phyloP scores from a whole-genome alignment of 2,888 invertebrate genomes.

The Sesia bembeciformis region DNA sequence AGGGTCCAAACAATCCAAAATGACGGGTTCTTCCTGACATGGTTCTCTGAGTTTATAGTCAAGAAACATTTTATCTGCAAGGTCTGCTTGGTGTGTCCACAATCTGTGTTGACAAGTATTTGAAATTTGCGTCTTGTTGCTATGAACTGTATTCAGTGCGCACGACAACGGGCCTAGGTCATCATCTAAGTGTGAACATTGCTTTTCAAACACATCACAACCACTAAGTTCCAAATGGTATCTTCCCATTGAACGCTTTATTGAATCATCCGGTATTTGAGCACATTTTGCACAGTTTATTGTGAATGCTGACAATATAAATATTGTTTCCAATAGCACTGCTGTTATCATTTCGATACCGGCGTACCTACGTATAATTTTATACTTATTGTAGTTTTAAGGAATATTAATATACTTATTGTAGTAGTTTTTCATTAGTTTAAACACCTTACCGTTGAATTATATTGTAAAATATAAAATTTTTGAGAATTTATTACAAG shows the following conservation, averaged over 20 bases:
- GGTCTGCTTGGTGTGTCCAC: conserved; percentile 50
- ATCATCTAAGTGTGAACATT: conserved; percentile 55
- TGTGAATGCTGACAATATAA: conserved; percentile 4
- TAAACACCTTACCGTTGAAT: not conserved
- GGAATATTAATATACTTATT: no score
- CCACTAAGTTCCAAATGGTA: conserved; percentile 44
- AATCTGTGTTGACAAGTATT: conserved; percentile 55
- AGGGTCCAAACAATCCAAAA: conserved; percentile 45
- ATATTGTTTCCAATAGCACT: conserved; percentile 23
- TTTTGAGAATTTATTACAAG: no score
- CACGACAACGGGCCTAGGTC: conserved; percentile 54
- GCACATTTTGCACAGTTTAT: conserved; percentile 19
- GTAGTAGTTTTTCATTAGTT: not conserved
- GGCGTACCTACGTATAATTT: not conserved
- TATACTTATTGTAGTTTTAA: not conserved
- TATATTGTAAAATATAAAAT: not conserved
- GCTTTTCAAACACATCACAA: conserved; percentile 50
- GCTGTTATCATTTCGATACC: conserved; percentile 35
- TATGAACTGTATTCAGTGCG: conserved; percentile 47
- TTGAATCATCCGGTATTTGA: conserved; percentile 30
- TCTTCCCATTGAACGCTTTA: conserved; percentile 34
- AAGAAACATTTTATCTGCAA: conserved; percentile 47
- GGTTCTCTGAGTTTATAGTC: conserved; percentile 43
- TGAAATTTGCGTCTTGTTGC: conserved; percentile 47
- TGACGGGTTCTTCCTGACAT: conserved; percentile 44